phyloP scores from a whole-genome alignment of 2,797 vertebrate species.

The Hylomyscus alleni region DNA sequence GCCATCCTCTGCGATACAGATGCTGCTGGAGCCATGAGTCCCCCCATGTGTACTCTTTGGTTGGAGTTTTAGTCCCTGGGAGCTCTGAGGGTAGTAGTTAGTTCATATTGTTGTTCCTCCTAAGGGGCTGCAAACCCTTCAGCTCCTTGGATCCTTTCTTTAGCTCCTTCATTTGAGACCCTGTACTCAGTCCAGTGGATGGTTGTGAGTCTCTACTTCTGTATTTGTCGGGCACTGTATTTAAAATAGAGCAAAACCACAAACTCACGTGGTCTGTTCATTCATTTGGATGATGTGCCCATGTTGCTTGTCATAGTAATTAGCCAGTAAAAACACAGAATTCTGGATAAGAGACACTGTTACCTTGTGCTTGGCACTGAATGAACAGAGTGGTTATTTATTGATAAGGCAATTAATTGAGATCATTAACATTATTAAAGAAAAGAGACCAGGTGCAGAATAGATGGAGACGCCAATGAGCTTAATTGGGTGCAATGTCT shows the following conservation, averaged over 20 bases:
- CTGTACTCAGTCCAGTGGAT: too few species aligned
- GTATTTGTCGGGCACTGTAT: not conserved
- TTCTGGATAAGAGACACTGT: not conserved
- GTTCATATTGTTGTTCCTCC: too few species aligned
- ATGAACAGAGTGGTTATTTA: not conserved
- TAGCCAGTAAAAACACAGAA: not conserved
- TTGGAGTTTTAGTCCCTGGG: too few species aligned
- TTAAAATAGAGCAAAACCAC: not conserved
- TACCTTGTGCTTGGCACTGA: not conserved
- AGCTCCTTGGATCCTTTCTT: too few species aligned
- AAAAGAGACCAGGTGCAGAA: not conserved
- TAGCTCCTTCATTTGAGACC: too few species aligned
- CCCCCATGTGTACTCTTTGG: too few species aligned
- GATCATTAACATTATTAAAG: not conserved
- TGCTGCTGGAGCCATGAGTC: too few species aligned
- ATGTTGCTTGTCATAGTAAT: not conserved
- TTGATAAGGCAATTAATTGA: not conserved
- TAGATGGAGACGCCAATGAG: not conserved
- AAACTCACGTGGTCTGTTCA: not conserved
- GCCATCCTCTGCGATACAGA: too few species aligned
- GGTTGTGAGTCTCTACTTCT: too few species aligned
- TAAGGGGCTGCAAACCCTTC: too few species aligned
- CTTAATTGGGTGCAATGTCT: not conserved
- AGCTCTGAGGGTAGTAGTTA: too few species aligned
- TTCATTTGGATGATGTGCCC: not conserved